Percentiles rank a stretch among this genome's conserved stretches.
Conservation (phyloP, 1,140 invertebrate genomes). For the Penaeus vannamei region DNA sequence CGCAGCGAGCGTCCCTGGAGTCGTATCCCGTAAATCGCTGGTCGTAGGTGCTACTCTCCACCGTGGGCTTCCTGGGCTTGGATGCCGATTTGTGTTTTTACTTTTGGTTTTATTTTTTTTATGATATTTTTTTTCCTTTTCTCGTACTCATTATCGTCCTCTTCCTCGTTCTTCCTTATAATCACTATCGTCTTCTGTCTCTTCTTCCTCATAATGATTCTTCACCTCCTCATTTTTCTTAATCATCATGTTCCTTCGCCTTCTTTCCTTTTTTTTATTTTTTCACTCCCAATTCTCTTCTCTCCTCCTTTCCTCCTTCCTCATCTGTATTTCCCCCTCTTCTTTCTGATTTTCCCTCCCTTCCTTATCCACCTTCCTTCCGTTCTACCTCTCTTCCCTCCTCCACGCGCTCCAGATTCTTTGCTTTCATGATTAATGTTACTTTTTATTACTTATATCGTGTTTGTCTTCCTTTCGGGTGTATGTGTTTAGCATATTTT, state of each 20-base stretch:
- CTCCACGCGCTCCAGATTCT: neutral
- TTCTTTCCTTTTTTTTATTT: too few relatives aligned
- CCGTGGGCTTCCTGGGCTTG: neutral
- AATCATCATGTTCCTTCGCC: too few relatives aligned
- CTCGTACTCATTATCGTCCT: neutral
- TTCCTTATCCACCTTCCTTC: neutral
- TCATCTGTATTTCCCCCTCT: neutral
- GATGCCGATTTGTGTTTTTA: neutral
- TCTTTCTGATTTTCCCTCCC: neutral
- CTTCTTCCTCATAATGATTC: neutral
- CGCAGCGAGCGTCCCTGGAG: neutral
- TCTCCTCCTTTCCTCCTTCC: conserved; percentile 2
- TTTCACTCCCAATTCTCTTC: neutral
- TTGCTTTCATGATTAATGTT: too few relatives aligned
- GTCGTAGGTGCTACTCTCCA: neutral
- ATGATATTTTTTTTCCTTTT: neutral
- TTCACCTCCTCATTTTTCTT: neutral
- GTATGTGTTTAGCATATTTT: too few relatives aligned
- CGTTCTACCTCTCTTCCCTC: too few relatives aligned
- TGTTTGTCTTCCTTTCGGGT: too few relatives aligned
- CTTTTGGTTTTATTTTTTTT: neutral
- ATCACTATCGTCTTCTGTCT: neutral
- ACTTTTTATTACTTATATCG: too few relatives aligned
- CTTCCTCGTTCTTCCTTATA: neutral
- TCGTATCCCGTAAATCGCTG: neutral